Conservation (phyloP, 1,140 invertebrate species). For the Cydia amplana region DNA sequence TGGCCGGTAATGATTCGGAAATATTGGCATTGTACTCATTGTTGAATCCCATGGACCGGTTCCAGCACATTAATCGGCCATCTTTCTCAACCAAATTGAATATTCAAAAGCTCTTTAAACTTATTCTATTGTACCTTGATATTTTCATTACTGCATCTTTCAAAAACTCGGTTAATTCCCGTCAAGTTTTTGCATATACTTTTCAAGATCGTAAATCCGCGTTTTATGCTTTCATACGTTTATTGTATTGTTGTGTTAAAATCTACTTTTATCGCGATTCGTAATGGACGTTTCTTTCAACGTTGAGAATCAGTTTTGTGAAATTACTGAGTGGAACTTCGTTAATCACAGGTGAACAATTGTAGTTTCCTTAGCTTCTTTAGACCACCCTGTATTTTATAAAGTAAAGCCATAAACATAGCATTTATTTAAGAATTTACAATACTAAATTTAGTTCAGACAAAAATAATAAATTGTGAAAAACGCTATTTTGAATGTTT, state of each 20-base stretch:
- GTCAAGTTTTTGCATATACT: constrained; percentile 14
- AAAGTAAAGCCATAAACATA: too few species aligned
- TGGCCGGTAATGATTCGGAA: constrained; percentile 55
- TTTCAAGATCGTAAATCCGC: constrained; percentile 7
- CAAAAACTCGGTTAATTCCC: constrained; percentile 19
- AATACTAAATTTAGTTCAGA: too few species aligned
- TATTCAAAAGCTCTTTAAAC: constrained; percentile 29
- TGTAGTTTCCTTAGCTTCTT: not conserved
- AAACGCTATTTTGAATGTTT: too few species aligned
- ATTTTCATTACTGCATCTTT: constrained; percentile 22
- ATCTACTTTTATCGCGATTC: constrained; percentile 5
- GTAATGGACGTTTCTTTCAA: constrained; percentile 5
- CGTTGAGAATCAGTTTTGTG: not conserved
- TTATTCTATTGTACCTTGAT: constrained; percentile 16
- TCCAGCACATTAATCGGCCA: constrained; percentile 34
- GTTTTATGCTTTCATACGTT: constrained; percentile 3
- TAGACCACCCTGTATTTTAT: not conserved
- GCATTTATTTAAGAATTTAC: too few species aligned
- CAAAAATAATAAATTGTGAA: too few species aligned
- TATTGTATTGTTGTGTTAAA: constrained; percentile 19
- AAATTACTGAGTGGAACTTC: constrained; percentile 18
- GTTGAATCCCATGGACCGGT: constrained; percentile 43
- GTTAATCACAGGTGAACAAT: not conserved
- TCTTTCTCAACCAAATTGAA: constrained; percentile 16
- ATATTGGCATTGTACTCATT: constrained; percentile 54